Conservation (phyloP, 2,888 invertebrate genomes). For the Sabellastarte sp. region DNA sequence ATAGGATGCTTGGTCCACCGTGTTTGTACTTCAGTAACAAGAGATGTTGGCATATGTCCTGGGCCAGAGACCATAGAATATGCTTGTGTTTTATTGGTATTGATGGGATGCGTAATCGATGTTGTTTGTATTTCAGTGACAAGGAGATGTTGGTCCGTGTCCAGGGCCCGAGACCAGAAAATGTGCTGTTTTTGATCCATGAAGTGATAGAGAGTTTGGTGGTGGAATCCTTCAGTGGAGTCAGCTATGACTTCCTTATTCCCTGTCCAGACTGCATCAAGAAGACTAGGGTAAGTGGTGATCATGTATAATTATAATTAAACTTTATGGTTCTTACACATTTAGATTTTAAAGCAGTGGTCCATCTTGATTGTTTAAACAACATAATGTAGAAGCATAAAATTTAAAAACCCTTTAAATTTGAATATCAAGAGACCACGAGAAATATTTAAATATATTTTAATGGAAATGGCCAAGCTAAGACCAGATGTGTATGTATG, state of each 20-base stretch:
- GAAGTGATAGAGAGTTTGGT: constrained; percentile 55
- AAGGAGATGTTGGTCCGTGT: constrained; percentile 45
- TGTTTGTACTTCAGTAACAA: too few species aligned
- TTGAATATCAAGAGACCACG: too few species aligned
- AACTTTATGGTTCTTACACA: too few species aligned
- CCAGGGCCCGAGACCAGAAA: constrained; percentile 52
- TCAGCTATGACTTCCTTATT: constrained; percentile 49
- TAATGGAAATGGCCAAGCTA: too few species aligned
- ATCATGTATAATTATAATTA: too few species aligned
- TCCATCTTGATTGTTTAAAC: too few species aligned
- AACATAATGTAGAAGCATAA: constrained; percentile 1
- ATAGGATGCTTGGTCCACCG: too few species aligned
- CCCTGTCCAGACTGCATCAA: constrained; percentile 53
- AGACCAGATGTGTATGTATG: too few species aligned
- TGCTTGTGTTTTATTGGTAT: neutral
- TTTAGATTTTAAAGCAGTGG: too few species aligned
- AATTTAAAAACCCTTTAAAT: neutral
- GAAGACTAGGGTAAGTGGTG: neutral
- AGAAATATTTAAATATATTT: too few species aligned
- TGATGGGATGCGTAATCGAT: constrained; percentile 1
- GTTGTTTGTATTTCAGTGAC: too few species aligned
- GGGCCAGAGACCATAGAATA: neutral
- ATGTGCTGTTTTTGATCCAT: constrained; percentile 53
- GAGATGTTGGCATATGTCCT: too few species aligned
- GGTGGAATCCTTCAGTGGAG: constrained; percentile 53